Evolutionary conservation across 2,113 vertebrate species (phyloP).

Genomic region (Macquaria ambigua): DNA sequence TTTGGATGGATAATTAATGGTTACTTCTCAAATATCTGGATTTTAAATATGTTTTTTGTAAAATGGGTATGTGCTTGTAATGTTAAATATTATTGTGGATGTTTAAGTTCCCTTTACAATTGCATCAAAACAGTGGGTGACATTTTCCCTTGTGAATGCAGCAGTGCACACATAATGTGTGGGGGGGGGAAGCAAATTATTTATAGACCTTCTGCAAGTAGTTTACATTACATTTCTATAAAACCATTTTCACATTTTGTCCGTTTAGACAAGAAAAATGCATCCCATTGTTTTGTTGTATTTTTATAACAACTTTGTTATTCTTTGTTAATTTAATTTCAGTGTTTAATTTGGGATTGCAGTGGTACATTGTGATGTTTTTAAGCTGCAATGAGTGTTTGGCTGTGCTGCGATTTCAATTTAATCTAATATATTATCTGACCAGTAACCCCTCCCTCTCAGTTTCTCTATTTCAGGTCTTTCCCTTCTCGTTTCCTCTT

Average conservation of each 20-base stretch:
- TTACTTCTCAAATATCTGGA: conserved; percentile 68
- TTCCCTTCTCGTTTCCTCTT: conserved; percentile 78
- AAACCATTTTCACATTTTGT: background rate
- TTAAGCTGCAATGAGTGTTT: conserved; percentile 41
- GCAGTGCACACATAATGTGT: background rate
- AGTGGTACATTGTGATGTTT: conserved; percentile 50
- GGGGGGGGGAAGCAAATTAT: background rate
- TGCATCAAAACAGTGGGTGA: conserved; percentile 70
- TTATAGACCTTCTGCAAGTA: background rate
- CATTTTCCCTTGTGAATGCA: conserved; percentile 54
- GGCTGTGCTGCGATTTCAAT: conserved; percentile 59
- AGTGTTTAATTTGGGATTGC: conserved; percentile 55
- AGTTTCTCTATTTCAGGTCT: conserved; percentile 89
- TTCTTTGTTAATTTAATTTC: conserved; percentile 49
- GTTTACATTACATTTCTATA: background rate
- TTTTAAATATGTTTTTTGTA: conserved; percentile 50
- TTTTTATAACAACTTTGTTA: conserved; percentile 39
- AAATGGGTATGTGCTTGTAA: conserved; percentile 57
- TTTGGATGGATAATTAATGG: conserved; percentile 70
- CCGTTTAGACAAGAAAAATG: conserved; percentile 45
- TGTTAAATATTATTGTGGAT: conserved; percentile 45
- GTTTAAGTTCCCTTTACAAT: conserved; percentile 52
- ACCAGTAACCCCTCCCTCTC: conserved; percentile 82
- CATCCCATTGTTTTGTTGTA: conserved; percentile 69
- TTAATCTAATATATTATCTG: conserved; percentile 60